Percentiles rank a stretch among this genome's conserved stretches.
These are phyloP conservation scores for Cotesia vestalis DNA, from an alignment of 1,140 invertebrate genomes.

Conservation along the genomic window DNA sequence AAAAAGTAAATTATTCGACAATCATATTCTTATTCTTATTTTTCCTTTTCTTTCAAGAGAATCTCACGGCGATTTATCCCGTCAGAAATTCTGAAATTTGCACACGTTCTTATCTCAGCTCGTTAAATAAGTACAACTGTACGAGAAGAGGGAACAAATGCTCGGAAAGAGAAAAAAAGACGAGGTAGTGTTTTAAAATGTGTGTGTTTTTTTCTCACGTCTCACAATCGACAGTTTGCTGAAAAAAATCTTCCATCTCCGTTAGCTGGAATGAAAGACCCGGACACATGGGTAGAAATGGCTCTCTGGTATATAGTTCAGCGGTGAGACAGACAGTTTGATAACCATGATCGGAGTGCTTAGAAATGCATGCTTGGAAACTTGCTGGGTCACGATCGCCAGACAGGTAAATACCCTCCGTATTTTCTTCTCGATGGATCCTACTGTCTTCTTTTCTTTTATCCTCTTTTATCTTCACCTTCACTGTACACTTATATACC, in stretches of 20 bases:
- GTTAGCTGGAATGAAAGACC: constrained; percentile 13
- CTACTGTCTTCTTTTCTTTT: not conserved
- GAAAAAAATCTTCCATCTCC: constrained; percentile 27
- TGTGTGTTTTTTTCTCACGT: constrained; percentile 5
- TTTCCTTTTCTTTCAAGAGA: not conserved
- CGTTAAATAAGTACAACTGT: not conserved
- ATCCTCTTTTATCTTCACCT: not conserved
- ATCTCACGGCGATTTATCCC: not conserved
- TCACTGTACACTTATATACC: not conserved
- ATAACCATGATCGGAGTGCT: constrained; percentile 37
- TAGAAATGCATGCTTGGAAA: constrained; percentile 28
- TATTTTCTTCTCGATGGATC: constrained; percentile 24
- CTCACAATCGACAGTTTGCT: constrained; percentile 2
- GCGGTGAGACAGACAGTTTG: constrained; percentile 39
- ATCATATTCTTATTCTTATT: too few species aligned
- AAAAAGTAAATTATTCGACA: too few species aligned
- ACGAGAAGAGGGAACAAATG: too few species aligned
- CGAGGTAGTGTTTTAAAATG: not conserved
- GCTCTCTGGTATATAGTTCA: constrained; percentile 28
- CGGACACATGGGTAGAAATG: constrained; percentile 14
- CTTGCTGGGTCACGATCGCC: constrained; percentile 37
- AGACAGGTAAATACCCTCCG: constrained; percentile 36
- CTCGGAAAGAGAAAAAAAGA: not conserved
- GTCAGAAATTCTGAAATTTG: constrained; percentile 2
- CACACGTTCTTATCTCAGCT: constrained; percentile 8